Evolutionary conservation across 1,140 invertebrate species (phyloP), one percentile per base, ranked within the genome.

Genomic region (Zaprionus nigranus): DNA sequence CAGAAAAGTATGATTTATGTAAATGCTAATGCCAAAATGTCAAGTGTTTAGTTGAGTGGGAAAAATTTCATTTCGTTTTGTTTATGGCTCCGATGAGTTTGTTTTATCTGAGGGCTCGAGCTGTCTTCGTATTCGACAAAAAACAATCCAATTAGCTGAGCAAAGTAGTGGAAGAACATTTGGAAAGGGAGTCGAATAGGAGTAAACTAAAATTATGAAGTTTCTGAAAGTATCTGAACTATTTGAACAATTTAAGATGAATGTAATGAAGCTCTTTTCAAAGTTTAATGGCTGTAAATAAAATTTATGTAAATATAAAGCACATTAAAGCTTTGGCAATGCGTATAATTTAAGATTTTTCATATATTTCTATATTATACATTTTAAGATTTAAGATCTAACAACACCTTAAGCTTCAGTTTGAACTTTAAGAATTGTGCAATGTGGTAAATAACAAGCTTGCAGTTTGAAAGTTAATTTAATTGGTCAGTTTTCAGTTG

Each of bases 21-120:
- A 80, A 86, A 86, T 87, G 83, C 77, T 87, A 80, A 86, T 86
- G 80, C 65, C 66, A 56, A 86, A 86, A 86, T 86, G 83, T 86
- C 84, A 86, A 86, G 80, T 86, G 84, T 88, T 66, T 12, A 69
- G 73, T 49, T 59, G 73, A 71, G 61, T 75, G 66, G 83, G 56
- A 87, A 77, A 74, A 69, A 46, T 17, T 46, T 17, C 7, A 46
- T 74, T 63, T 69, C 58, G 62, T 46, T 49, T 62, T 60, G 49
- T 67, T 61, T 53, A 67, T 65, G 49, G 54, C 34, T 34, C 20
- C 46, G 62, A 66, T 49, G 53, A 57, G 43, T 20, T 56, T 64
- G 62, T 28, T 58, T 17, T 51, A 49, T 64, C 28, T 36, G 15
- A 64, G 11, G 40, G 9, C 24, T 9, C n/a, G 40, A 9, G 30